A percentile compares a stretch with the other conserved stretches of the same genome.
Evolutionary conservation across 2,888 invertebrate genomes (phyloP).

Genomic region (Drosophila niveifrons): DNA sequence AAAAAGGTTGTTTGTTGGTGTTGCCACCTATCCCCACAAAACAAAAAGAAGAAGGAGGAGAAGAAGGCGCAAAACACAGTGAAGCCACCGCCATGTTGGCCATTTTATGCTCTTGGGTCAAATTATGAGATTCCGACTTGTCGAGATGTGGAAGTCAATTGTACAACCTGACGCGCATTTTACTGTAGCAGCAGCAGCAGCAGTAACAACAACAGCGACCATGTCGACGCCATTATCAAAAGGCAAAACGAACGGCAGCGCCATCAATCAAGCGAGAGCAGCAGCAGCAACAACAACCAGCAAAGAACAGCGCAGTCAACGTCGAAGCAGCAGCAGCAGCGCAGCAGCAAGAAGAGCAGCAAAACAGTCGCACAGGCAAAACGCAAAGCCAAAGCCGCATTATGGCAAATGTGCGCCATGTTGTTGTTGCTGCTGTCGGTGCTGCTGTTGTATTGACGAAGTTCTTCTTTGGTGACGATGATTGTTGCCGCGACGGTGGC

Average conservation of each 20-base stretch:
- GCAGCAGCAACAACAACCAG: conserved; percentile 49
- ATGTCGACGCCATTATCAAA: conserved; percentile 74
- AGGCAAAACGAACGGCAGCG: conserved; percentile 69
- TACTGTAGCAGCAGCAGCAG: conserved; percentile 56
- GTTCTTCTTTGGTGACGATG: conserved; percentile 79
- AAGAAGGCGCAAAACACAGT: conserved; percentile 54
- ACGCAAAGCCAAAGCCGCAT: conserved; percentile 51
- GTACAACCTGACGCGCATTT: conserved; percentile 71
- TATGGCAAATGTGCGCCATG: conserved; percentile 32
- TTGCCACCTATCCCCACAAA: conserved; percentile 49
- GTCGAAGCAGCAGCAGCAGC: conserved; percentile 32
- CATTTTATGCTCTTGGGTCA: conserved; percentile 59
- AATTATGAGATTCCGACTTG: conserved; percentile 62
- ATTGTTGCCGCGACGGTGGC: conserved; percentile 62
- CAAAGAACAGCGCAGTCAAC: conserved; percentile 25
- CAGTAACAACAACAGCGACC: conserved; percentile 28
- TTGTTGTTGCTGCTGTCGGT: conserved; percentile 26
- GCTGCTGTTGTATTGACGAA: conserved; percentile 73
- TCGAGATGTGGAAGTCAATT: conserved; percentile 63
- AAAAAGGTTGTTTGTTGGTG: conserved; percentile 15
- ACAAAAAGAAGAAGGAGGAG: conserved; percentile 8
- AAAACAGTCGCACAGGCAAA: conserved; percentile 53
- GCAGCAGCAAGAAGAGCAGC: conserved; percentile 54
- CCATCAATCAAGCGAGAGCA: conserved; percentile 75
- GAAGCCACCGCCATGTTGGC: conserved; percentile 64